Evolutionary conservation across 2,797 vertebrate genomes (phyloP), one percentile per base, ranked within the genome.

Genomic region (Oreochromis grahami): DNA sequence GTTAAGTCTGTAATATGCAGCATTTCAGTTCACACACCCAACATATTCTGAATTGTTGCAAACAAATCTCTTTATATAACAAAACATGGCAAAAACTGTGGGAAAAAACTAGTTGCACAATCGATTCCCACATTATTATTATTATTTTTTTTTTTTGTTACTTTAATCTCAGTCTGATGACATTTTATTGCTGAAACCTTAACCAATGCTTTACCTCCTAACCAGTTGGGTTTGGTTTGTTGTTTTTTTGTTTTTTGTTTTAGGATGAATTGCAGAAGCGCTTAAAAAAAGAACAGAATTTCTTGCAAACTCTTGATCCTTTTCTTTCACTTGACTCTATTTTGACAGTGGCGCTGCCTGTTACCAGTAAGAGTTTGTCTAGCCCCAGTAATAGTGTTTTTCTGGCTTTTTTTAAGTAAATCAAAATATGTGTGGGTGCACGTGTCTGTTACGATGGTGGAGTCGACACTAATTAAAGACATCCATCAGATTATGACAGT

Each of bases 401-500:
- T 52, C n/a, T 60, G 11, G 10, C 24, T 63, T 19, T 43, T 52
- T 36, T 29, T 0, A 34, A 29, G 41, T 32, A 9, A 60, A 56
- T 2, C 11, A 14, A 79, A 32, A 5, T 55, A 68, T 48, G 21
- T 55, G 36, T 87, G 78, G 58, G 3, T 79, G 53, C 82, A 63
- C 56, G 3, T 81, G 52, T 85, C 70, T 80, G 78, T 85, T 82
- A 17, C 85, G 78, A 84, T 68, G 26, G 34, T 60, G 76, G 26
- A 84, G 14, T 26, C 3, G 4, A 11, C 79, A 50, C 58, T 92
- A 83, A 95, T 93, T 93, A 91, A 94, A 93, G 43, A 74, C 88
- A 94, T 95, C 81, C 50, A 93, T 95, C 93, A 93, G 72, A 51
- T 70, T 77, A 70, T 93, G 91, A 91, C 90, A 88, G 82, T 2